These are phyloP conservation scores for Drosophila jambulina DNA, from an alignment of 1,140 invertebrate species.

Conservation along the genomic window DNA sequence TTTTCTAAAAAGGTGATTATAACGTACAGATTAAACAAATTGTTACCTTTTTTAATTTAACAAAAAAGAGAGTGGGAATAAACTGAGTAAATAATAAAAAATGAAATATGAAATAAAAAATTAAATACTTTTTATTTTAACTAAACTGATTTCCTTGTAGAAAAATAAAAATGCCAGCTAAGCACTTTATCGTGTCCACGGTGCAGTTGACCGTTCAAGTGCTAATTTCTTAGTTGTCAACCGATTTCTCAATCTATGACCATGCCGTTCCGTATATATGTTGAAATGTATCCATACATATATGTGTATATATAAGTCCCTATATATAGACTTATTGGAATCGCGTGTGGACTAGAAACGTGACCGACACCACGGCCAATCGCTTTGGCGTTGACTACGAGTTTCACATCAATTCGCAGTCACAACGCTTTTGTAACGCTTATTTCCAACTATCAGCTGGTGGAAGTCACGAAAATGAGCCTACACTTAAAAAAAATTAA, in stretches of 20 bases:
- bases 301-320: not conserved
- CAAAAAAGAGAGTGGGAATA: too few relatives aligned
- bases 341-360: slow-evolving; percentile 66
- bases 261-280: slow-evolving; percentile 5
- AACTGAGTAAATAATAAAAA: not conserved
- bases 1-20: too few relatives aligned
- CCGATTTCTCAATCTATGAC: slow-evolving; percentile 20
- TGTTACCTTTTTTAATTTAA: too few relatives aligned
- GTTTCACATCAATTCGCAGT: slow-evolving; percentile 56
- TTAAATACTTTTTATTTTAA: not conserved
- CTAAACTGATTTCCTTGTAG: not conserved
- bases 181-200: not conserved
- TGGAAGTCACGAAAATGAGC: slow-evolving; percentile 27
- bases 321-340: slow-evolving; percentile 11
- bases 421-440: slow-evolving; percentile 28
- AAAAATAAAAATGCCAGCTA: not conserved
- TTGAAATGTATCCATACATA: not conserved
- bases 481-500: not conserved
- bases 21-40: too few relatives aligned
- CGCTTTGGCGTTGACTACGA: slow-evolving; percentile 28
- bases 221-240: slow-evolving; percentile 34
- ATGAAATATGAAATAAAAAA: not conserved
- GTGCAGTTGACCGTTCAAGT: slow-evolving; percentile 17
- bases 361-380: slow-evolving; percentile 53
- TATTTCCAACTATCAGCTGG: slow-evolving; percentile 33